A percentile compares a stretch with the other conserved stretches of the same genome.
phyloP scores from a whole-genome alignment of 2,888 invertebrate species.

The Elmis aenea region DNA sequence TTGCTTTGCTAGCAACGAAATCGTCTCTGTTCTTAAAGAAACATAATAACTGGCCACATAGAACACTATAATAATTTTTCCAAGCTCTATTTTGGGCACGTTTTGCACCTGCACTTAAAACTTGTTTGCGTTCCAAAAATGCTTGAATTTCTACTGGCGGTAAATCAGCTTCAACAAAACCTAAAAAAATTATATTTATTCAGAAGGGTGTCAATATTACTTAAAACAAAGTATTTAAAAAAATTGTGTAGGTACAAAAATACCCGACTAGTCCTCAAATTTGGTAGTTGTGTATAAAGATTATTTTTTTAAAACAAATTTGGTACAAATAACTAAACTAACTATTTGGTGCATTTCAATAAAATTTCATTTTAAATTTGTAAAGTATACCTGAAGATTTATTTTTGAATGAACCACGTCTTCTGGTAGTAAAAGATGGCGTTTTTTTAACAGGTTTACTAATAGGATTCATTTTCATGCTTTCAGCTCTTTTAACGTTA shows the following conservation, averaged over 20 bases:
- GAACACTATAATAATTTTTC: constrained; percentile 91
- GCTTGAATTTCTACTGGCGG: constrained; percentile 92
- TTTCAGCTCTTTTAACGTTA: constrained; percentile 78
- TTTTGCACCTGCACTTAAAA: constrained; percentile 87
- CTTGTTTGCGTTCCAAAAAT: constrained; percentile 88
- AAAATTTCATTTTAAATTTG: too few species aligned
- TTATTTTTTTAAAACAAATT: too few species aligned
- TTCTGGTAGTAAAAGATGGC: constrained; percentile 90
- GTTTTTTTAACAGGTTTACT: constrained; percentile 81
- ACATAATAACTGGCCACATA: constrained; percentile 94
- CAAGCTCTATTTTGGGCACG: constrained; percentile 92
- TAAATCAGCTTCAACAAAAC: constrained; percentile 53
- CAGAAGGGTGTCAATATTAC: constrained; percentile 2
- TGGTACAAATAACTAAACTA: too few species aligned
- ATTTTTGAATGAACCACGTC: constrained; percentile 80
- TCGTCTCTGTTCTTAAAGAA: constrained; percentile 96
- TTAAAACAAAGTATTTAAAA: neutral
- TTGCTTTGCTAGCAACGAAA: constrained; percentile 82
- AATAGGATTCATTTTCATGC: constrained; percentile 69
- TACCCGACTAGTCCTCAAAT: too few species aligned
- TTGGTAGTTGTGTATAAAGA: too few species aligned
- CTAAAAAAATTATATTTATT: constrained; percentile 1
- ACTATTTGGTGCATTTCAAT: too few species aligned
- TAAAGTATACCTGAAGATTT: constrained; percentile 53
- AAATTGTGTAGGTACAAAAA: constrained; percentile 1